Percentiles rank a stretch among this genome's conserved stretches.
Evolutionary conservation across 2,888 invertebrate species (phyloP).

Genomic region (Rotaria magnacalcarata): DNA sequence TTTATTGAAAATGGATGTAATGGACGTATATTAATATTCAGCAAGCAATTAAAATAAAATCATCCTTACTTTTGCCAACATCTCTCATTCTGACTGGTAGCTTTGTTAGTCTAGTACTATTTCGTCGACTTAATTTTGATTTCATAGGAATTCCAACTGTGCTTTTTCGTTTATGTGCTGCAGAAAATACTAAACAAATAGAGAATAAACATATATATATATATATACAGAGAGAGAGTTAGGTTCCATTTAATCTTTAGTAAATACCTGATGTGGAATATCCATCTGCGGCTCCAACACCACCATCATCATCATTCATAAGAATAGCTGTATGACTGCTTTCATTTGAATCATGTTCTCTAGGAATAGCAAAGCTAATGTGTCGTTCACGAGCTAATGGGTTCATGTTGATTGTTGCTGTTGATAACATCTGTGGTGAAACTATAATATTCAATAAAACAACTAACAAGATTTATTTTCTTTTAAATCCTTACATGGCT

Average conservation of each 20-base stretch:
- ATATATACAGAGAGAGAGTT: background rate
- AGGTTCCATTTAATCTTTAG: too few species aligned
- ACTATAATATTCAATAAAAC: background rate
- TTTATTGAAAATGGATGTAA: too few species aligned
- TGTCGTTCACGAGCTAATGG: constrained; percentile 51
- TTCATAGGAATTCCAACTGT: background rate
- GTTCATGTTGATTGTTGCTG: background rate
- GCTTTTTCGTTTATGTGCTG: background rate
- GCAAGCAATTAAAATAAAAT: too few species aligned
- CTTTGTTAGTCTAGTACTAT: background rate
- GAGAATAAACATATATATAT: background rate
- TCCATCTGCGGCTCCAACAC: background rate
- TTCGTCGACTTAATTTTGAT: background rate
- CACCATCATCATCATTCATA: background rate
- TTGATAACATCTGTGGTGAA: background rate
- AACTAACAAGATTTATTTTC: too few species aligned
- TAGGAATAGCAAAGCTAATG: constrained; percentile 58
- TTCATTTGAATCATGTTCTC: background rate
- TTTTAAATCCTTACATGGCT: background rate
- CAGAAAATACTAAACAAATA: background rate
- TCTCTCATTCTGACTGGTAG: background rate
- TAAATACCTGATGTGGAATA: background rate
- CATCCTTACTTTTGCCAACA: background rate
- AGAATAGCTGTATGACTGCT: background rate
- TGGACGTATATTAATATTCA: too few species aligned